A percentile compares a stretch with the other conserved stretches of the same genome.
Evolutionary conservation across 2,888 invertebrate species (phyloP).

Genomic region (Oligia strigilis): DNA sequence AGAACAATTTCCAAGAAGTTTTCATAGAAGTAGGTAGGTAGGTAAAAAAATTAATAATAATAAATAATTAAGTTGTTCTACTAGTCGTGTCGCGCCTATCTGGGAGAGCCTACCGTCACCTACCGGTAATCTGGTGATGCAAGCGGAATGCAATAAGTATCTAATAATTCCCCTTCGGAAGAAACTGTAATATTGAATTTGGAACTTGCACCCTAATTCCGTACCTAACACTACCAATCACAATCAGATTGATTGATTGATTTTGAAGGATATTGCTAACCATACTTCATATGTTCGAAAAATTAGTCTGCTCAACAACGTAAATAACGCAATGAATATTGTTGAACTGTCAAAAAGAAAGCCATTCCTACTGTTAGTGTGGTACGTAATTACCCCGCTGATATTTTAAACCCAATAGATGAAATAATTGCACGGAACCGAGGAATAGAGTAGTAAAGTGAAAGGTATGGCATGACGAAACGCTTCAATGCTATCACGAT

Average conservation of each 20-base stretch:
- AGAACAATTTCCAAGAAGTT: neutral
- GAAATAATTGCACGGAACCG: neutral
- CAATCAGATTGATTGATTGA: too few relatives aligned
- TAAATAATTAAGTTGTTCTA: neutral
- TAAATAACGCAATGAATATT: too few relatives aligned
- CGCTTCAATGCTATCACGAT: too few relatives aligned
- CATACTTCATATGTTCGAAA: too few relatives aligned
- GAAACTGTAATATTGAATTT: neutral
- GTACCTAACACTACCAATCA: too few relatives aligned
- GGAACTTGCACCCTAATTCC: neutral
- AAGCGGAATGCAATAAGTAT: neutral
- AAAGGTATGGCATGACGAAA: neutral
- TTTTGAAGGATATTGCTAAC: too few relatives aligned
- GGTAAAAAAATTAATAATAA: too few relatives aligned
- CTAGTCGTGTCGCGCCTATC: neutral
- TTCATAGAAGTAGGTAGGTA: neutral
- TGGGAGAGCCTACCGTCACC: neutral
- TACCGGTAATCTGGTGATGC: neutral
- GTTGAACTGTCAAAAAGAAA: too few relatives aligned
- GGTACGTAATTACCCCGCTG: too few relatives aligned
- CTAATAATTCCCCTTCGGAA: neutral
- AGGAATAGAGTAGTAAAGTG: neutral
- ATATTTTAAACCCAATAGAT: neutral
- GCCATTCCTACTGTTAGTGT: too few relatives aligned
- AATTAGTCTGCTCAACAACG: too few relatives aligned